Evolutionary conservation across 2,797 vertebrate species (phyloP).

Genomic region (Chrysocyon brachyurus): DNA sequence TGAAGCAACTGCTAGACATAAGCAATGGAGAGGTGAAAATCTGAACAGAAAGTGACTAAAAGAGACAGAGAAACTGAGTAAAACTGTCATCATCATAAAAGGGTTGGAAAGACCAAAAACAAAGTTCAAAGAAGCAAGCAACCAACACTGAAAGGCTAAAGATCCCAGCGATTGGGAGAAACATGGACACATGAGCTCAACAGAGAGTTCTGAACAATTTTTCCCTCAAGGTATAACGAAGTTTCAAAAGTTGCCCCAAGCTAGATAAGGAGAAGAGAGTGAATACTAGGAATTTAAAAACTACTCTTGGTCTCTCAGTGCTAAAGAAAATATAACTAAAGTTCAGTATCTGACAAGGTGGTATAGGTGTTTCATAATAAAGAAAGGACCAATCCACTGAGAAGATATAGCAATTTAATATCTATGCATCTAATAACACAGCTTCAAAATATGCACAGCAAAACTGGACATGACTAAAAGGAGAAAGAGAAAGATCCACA

Average conservation of each 20-base stretch:
- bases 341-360: background rate
- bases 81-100: background rate
- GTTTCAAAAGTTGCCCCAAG: background rate
- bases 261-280: background rate
- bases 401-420: background rate
- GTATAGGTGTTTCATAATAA: background rate
- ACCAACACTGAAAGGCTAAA: background rate
- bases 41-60: background rate
- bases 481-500: background rate
- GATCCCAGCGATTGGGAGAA: background rate
- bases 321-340: background rate
- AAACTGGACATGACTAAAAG: background rate
- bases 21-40: background rate
- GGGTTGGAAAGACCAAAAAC: background rate
- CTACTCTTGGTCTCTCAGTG: background rate
- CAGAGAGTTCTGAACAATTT: background rate
- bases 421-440: background rate
- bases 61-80: background rate
- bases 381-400: background rate
- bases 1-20: background rate
- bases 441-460: background rate
- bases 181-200: background rate
- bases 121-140: background rate
- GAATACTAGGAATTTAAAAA: background rate
- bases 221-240: background rate